These are phyloP conservation scores for Metacarcinus magister DNA, from an alignment of 2,888 invertebrate species.

Conservation along the genomic window DNA sequence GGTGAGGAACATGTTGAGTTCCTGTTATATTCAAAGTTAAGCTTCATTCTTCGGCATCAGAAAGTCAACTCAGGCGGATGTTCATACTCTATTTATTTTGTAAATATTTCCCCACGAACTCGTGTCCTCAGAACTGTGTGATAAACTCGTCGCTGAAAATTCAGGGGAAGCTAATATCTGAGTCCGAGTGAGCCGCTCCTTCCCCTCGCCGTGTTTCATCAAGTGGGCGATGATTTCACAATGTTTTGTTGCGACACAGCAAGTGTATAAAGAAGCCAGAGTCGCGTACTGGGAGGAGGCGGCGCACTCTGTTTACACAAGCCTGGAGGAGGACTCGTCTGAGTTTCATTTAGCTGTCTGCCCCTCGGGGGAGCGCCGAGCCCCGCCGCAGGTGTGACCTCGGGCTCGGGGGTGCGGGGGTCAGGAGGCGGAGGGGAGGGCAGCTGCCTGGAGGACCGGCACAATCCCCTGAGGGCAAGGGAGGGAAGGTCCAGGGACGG, in stretches of 20 bases:
- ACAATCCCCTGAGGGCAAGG: constrained; percentile 12
- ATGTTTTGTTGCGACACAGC: constrained; percentile 45
- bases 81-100: constrained; percentile 35
- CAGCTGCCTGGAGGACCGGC: constrained; percentile 6
- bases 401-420: constrained; percentile 11
- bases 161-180: constrained; percentile 17
- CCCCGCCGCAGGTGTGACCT: constrained; percentile 33
- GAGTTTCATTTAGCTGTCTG: constrained; percentile 29
- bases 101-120: constrained; percentile 38
- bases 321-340: constrained; percentile 26
- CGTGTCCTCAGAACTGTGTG: constrained; percentile 28
- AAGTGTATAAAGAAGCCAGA: constrained; percentile 36
- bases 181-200: constrained; percentile 41
- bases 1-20: neutral
- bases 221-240: constrained; percentile 48
- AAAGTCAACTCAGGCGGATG: constrained; percentile 41
- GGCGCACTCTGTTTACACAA: constrained; percentile 9
- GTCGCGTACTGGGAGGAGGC: constrained; percentile 40
- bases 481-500: constrained; percentile 20
- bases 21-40: constrained; percentile 2
- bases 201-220: constrained; percentile 36
- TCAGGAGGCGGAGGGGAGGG: neutral
- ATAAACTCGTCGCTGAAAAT: constrained; percentile 36
- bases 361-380: constrained; percentile 21
- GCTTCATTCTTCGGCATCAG: constrained; percentile 36